Conservation (phyloP, 2,113 vertebrate genomes). For the Thamnaconus septentrionalis region DNA sequence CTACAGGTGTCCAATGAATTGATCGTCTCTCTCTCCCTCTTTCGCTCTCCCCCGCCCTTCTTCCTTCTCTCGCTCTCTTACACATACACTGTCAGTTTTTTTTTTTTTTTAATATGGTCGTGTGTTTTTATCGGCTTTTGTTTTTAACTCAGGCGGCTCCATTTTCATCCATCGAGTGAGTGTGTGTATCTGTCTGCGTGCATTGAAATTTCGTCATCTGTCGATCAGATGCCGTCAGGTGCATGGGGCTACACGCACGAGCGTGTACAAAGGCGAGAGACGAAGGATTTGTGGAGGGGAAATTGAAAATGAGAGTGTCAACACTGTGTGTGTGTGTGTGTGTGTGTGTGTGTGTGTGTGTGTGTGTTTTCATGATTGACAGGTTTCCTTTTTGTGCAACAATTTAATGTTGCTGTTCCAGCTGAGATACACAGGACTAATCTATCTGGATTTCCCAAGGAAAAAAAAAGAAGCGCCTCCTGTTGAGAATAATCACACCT, state of each 20-base stretch:
- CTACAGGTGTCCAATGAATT: not conserved
- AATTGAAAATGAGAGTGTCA: slow-evolving; percentile 2
- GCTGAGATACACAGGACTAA: slow-evolving; percentile 36
- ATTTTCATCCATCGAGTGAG: not conserved
- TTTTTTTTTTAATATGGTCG: no score
- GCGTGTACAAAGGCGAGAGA: not conserved
- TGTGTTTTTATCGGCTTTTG: no score
- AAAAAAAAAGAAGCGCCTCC: no score
- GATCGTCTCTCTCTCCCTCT: no score
- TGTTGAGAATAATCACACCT: no score
- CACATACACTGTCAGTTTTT: not conserved
- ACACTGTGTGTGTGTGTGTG: not conserved
- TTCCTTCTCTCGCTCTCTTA: not conserved
- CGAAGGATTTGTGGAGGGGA: not conserved
- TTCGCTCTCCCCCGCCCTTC: no score
- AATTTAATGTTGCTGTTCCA: slow-evolving; percentile 27
- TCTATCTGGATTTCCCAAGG: slow-evolving; percentile 36
- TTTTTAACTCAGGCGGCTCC: no score
- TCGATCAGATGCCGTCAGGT: slow-evolving; percentile 6
- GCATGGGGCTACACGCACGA: slow-evolving; percentile 1
- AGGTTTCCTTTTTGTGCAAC: slow-evolving; percentile 1
- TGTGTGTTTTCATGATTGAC: slow-evolving; percentile 4
- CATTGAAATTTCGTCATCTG: not conserved
- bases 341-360: slow-evolving; percentile 3
- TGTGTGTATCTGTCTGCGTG: slow-evolving; percentile 1